Conservation (phyloP, 1,140 invertebrate species). For the Lepidurus couesii region DNA sequence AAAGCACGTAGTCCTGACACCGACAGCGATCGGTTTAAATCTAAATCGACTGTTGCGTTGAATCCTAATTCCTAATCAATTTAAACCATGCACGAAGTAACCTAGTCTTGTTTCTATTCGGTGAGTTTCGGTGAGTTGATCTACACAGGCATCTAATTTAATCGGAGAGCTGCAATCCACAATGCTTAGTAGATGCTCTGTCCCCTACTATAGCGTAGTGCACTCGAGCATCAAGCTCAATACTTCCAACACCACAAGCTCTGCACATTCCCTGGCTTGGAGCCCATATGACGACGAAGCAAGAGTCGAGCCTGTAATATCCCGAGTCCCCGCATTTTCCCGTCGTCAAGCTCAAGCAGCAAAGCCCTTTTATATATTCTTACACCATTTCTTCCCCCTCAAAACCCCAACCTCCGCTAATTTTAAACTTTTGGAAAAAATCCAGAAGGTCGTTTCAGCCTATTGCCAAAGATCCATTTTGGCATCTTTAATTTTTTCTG, state of each 20-base stretch:
- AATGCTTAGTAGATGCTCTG: not conserved
- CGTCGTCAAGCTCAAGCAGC: not conserved
- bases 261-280: conserved; percentile 16
- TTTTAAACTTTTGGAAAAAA: conserved; percentile 20
- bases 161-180: not conserved
- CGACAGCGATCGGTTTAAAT: too few species aligned
- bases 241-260: not conserved
- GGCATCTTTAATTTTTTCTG: not conserved
- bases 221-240: conserved; percentile 10
- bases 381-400: not conserved
- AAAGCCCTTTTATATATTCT: conserved; percentile 5
- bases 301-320: not conserved
- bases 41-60: too few species aligned
- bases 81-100: too few species aligned
- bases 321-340: not conserved
- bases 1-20: too few species aligned
- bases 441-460: conserved; percentile 17
- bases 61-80: too few species aligned
- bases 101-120: too few species aligned
- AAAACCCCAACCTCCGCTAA: not conserved
- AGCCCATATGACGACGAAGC: conserved; percentile 17
- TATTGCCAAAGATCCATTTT: conserved; percentile 4
- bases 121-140: not conserved
- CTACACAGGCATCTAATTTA: not conserved
- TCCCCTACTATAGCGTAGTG: not conserved